Evolutionary conservation across 1,140 invertebrate genomes (phyloP).

Genomic region (Colletes latitarsis): DNA sequence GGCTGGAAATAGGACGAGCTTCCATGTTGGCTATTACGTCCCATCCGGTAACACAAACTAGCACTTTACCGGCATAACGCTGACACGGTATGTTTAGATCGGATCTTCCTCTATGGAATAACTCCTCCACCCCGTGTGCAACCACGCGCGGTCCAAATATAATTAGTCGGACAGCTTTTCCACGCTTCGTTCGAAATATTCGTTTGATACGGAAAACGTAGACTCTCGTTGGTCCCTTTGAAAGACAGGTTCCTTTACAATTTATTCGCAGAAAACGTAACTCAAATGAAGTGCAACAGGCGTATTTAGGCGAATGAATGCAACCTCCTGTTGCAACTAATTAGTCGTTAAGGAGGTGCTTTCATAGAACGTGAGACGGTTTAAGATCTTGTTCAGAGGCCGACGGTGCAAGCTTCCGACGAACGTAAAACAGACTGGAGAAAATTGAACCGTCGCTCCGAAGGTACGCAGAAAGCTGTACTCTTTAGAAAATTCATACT

Average conservation of each 20-base stretch:
- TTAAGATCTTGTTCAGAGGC: constrained; percentile 52
- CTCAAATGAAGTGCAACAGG: constrained; percentile 16
- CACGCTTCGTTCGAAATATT: neutral
- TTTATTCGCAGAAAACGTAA: too few relatives aligned
- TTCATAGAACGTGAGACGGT: constrained; percentile 47
- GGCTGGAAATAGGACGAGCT: constrained; percentile 62
- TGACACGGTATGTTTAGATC: constrained; percentile 66
- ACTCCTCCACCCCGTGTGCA: constrained; percentile 26
- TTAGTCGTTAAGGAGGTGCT: constrained; percentile 57
- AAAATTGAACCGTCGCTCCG: neutral
- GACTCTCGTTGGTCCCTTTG: too few relatives aligned
- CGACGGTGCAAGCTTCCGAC: constrained; percentile 54
- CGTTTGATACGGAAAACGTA: too few relatives aligned
- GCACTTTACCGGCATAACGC: constrained; percentile 72
- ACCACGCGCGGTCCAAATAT: constrained; percentile 32
- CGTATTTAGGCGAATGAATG: constrained; percentile 39
- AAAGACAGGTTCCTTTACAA: too few relatives aligned
- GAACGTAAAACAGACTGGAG: constrained; percentile 10
- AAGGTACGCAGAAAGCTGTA: too few relatives aligned
- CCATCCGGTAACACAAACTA: constrained; percentile 76
- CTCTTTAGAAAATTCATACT: too few relatives aligned
- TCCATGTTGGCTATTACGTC: constrained; percentile 69
- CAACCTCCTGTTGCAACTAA: constrained; percentile 47
- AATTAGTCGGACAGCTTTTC: constrained; percentile 29
- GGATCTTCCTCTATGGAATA: constrained; percentile 51